A percentile compares a stretch with the other conserved stretches of the same genome.
Evolutionary conservation across 2,113 vertebrate genomes (phyloP).

Genomic region (Sinocyclocheilus maitianheensis): DNA sequence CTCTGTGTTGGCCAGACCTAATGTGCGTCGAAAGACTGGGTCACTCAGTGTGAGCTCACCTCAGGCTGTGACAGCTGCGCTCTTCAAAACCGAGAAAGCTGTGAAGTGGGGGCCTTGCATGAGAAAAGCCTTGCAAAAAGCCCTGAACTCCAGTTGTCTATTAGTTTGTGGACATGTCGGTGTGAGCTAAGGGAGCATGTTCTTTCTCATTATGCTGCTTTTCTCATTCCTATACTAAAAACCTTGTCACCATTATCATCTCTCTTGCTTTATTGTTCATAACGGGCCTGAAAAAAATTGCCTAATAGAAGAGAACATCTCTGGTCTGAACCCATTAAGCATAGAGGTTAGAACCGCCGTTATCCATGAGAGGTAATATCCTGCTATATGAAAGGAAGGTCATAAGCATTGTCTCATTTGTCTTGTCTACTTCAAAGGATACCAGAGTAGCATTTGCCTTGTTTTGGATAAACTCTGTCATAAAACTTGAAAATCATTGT

Average conservation of each 20-base stretch:
- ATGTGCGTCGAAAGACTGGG: slow-evolving; percentile 32
- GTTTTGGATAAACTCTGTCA: slow-evolving; percentile 4
- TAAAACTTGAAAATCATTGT: slow-evolving; percentile 7
- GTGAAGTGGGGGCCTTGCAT: neutral
- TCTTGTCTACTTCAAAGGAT: neutral
- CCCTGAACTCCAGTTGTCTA: slow-evolving; percentile 1
- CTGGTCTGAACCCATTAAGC: slow-evolving; percentile 32
- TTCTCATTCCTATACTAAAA: slow-evolving; percentile 23
- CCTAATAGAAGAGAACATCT: slow-evolving; percentile 18
- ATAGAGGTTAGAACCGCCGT: neutral
- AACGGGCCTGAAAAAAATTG: neutral
- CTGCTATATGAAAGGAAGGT: neutral
- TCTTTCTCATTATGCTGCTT: slow-evolving; percentile 13
- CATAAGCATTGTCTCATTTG: slow-evolving; percentile 17
- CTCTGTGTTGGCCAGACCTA: slow-evolving; percentile 29
- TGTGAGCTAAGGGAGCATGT: no score
- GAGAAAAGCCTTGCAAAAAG: neutral
- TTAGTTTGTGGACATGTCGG: neutral
- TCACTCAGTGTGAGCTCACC: slow-evolving; percentile 42
- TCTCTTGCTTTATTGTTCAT: neutral
- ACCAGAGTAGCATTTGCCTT: neutral
- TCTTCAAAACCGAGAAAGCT: slow-evolving; percentile 31
- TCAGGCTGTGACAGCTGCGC: slow-evolving; percentile 51
- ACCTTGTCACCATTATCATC: neutral
- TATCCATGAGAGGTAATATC: neutral